Evolutionary conservation across 2,113 vertebrate genomes (phyloP), one percentile per base, ranked within the genome.

Genomic region (Malurus melanocephalus): DNA sequence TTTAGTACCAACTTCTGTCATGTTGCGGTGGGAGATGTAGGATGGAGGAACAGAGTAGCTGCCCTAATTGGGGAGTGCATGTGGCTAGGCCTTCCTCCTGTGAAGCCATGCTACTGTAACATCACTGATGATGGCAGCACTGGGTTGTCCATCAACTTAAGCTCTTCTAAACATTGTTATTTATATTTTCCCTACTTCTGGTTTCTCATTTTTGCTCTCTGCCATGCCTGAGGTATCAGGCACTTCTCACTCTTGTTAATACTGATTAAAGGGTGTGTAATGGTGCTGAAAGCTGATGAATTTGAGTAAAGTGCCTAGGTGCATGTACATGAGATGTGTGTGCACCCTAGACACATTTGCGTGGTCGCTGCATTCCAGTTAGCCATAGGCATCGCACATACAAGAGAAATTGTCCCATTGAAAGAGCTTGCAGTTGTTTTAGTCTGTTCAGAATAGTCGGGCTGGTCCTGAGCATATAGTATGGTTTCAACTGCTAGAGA

Each of bases 331-430:
- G 3, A 28, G 13, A 12, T 60, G 28, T 38, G 16, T n/a, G 13
- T 55, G n/a, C 48, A 18, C 19, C 21, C 8, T 27, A 12, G 55
- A 26, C 45, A 17, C 18, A 1, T 1, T 10, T 33, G 28, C 26
- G 13, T 1, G 4, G 40, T 51, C 10, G 6, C 20, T 60, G 19
- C 20, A 1, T 67, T 85, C 67, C 40, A 5, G 22, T 9, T 65
- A 8, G 57, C 46, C 5, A 0, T 23, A 43, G 48, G 43, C 3
- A 0, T 74, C 43, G 48, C 42, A 35, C 0, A 0, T 45, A 18
- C 38, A 20, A 48, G 74, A 77, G 30, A 32, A 76, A 20, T 83
- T 69, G 24, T 65, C 38, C 85, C 40, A n/a, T 21, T 75, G 32
- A 23, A 32, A 61, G 42, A 61, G 30, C 30, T 64, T 80, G 28